phyloP scores from a whole-genome alignment of 2,113 vertebrate genomes.

The Petrocephalus zakoni region DNA sequence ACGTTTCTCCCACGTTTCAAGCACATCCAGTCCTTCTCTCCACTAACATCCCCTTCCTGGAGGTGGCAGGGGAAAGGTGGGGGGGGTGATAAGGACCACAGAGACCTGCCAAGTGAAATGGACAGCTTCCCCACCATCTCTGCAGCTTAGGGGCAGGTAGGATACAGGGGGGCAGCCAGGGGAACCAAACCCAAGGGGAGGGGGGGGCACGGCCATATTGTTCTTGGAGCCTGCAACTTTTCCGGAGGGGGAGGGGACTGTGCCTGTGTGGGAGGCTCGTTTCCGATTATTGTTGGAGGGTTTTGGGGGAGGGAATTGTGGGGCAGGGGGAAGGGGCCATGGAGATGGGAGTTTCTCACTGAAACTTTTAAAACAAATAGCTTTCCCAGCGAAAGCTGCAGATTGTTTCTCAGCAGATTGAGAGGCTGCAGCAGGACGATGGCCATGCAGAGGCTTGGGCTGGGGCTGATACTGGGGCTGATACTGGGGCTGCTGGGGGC shows the following conservation, averaged over 20 bases:
- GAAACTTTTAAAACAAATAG: constrained; percentile 36
- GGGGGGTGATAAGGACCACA: constrained; percentile 28
- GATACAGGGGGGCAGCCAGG: constrained; percentile 2
- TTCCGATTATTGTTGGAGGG: constrained; percentile 59
- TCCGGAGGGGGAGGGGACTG: constrained; percentile 25
- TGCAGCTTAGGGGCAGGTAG: constrained; percentile 2
- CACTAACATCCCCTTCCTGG: constrained; percentile 37
- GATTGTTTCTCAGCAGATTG: constrained; percentile 22
- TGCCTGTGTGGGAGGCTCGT: constrained; percentile 33
- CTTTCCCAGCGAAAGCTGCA: constrained; percentile 17
- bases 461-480: constrained; percentile 53
- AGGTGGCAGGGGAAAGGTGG: constrained; percentile 9
- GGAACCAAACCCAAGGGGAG: not conserved
- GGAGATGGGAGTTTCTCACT: constrained; percentile 15
- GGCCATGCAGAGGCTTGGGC: constrained; percentile 42
- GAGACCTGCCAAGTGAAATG: constrained; percentile 48
- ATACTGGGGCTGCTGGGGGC: constrained; percentile 41
- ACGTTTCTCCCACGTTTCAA: not conserved
- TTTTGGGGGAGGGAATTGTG: constrained; percentile 24
- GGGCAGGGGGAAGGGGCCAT: constrained; percentile 1
- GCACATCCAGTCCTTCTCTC: not conserved
- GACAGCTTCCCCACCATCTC: constrained; percentile 31
- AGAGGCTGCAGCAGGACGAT: constrained; percentile 35
- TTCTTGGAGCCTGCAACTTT: constrained; percentile 37
- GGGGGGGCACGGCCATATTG: constrained; percentile 28